Base-by-base conservation (phyloP, 1,140 invertebrate species). In the Hylaeus anthracinus region DNA sequence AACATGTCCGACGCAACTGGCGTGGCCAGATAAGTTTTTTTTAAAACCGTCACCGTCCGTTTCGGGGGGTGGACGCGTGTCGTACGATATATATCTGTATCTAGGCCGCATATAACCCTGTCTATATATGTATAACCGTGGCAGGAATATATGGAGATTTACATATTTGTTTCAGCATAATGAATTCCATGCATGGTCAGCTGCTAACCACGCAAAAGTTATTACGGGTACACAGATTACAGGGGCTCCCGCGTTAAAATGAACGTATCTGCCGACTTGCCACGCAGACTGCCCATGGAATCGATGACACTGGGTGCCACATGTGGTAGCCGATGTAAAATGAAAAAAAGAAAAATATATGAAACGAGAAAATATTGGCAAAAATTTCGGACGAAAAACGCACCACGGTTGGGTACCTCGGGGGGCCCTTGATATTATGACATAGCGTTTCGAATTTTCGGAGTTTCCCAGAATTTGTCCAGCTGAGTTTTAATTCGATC, bases 151-250 rank as follows among this genome's bases (percentile, higher is more conserved):
- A 82, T 82, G 80, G 80, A 86, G 85, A 86, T 86, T 86, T 86
- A 83, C 85, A 86, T 86, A 86, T 86, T 86, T 86, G 85, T 86
- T 86, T 86, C 85, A 64, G 84, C 84, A 86, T 86, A 86, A 86
- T 86, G 85, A 86, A 86, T 86, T 86, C 85, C 85, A 86, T 86
- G 85, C 85, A 86, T 86, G 85, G 85, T 86, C 85, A 86, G 85
- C 85, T 86, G 85, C 85, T 86, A 86, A 86, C 84, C 85, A 86
- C 85, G 85, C 85, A 86, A 86, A 86, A 86, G 84, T 86, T 86
- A 86, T 86, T 86, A 86, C 85, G 85, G 81, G 81, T 86, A 83
- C 84, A 86, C 84, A 86, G 84, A 86, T 86, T 86, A 86, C 85
- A 86, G 84, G 53, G 72, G 67, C 72, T 74, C 74, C 56, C 63